Percentiles rank a stretch among this genome's conserved stretches.
Evolutionary conservation across 35 echinoderm and acorn worm species (phyloP).

Genomic region (Holothuria glaberrima): DNA sequence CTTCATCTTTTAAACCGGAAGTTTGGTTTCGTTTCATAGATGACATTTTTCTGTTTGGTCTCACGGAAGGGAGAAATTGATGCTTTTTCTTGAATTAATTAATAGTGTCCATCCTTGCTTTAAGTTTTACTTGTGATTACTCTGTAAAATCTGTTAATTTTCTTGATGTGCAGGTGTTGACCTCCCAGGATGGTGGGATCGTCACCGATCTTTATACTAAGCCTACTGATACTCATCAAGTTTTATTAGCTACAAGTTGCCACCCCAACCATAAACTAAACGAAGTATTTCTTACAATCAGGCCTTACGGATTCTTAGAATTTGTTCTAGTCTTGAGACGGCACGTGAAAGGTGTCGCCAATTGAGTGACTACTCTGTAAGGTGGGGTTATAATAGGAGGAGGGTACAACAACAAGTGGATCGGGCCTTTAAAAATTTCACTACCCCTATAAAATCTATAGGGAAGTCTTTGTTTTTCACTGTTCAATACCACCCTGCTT

Average conservation of each 20-base stretch:
- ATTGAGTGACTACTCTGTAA: background rate
- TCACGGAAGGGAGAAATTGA: background rate
- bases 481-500: background rate
- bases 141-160: conserved; percentile 25
- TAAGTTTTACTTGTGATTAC: conserved; percentile 19
- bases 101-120: conserved; percentile 12
- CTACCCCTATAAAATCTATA: background rate
- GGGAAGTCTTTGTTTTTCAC: background rate
- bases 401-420: background rate
- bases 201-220: conserved; percentile 25
- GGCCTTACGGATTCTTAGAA: background rate
- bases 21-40: background rate
- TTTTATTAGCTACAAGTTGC: background rate
- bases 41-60: conserved; percentile 6
- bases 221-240: conserved; percentile 29
- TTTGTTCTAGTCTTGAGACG: conserved; percentile 19
- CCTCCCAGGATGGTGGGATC: background rate
- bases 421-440: background rate
- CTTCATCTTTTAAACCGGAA: background rate
- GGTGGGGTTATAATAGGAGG: background rate
- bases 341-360: conserved; percentile 15
- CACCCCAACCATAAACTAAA: conserved; percentile 7
- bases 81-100: conserved; percentile 4
- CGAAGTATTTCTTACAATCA: conserved; percentile 1
- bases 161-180: background rate